Conservation (phyloP, 2,113 vertebrate species). For the Anolis sagrei region DNA sequence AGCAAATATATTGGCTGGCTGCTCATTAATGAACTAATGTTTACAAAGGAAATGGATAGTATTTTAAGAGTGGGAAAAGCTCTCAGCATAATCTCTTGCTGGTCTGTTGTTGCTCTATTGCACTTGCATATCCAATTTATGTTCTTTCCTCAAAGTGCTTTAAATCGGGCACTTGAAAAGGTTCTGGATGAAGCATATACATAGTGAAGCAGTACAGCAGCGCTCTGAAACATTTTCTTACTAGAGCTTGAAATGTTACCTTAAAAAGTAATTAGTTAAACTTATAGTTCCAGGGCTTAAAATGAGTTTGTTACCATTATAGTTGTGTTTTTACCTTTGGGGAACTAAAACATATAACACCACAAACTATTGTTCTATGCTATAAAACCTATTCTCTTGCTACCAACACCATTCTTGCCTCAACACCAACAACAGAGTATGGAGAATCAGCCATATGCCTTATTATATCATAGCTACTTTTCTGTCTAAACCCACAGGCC, state of each 20-base stretch:
- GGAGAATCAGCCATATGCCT: too few relatives aligned
- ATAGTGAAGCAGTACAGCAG: background rate
- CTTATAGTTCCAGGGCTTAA: background rate
- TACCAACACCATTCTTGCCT: too few relatives aligned
- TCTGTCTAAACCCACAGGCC: too few relatives aligned
- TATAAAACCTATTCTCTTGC: too few relatives aligned
- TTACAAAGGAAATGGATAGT: background rate
- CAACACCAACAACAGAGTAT: too few relatives aligned
- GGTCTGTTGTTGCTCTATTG: background rate
- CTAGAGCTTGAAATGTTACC: background rate
- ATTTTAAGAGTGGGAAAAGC: constrained; percentile 3
- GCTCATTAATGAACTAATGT: background rate
- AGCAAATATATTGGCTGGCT: background rate
- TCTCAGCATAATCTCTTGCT: background rate
- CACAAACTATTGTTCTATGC: too few relatives aligned
- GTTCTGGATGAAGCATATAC: background rate
- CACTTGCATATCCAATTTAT: background rate
- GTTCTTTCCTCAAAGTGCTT: background rate
- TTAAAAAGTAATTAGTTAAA: background rate
- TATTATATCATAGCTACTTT: too few relatives aligned
- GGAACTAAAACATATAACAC: too few relatives aligned
- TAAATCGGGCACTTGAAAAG: background rate
- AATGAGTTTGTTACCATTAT: background rate
- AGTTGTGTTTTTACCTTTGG: too few relatives aligned
- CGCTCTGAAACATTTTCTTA: background rate